Evolutionary conservation across 2,797 vertebrate genomes (phyloP), one percentile per base, ranked within the genome.

Genomic region (Antennarius maculatus): DNA sequence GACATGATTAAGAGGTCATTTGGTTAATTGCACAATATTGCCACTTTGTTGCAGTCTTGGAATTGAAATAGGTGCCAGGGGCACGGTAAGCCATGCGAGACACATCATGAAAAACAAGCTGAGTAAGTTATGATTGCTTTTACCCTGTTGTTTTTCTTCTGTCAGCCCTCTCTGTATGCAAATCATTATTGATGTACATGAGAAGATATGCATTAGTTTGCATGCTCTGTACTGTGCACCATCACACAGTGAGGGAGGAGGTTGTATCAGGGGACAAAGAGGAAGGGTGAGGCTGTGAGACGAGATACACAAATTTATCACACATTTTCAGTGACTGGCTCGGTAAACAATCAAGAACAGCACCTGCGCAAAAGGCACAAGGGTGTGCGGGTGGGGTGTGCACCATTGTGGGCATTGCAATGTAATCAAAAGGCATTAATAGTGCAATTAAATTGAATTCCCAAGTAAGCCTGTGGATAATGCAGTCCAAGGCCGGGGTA

Each of bases 1-100:
- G 86, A 88, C 87, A 84, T 88, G 88, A 89, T 91, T 87, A 90
- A 77, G 79, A 65, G 85, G 86, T 89, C 86, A 83, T 91, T 87
- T 85, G 88, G 89, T 91, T 91, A 90, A 92, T 91, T 91, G 86
- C 85, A 86, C 74, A 77, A 82, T 62, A 60, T 68, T 74, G 84
- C 69, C 66, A 77, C 73, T 69, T 58, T 83, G 84, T 79, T 10
- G 75, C 69, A 70, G 85, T 80, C 77, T 71, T 78, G 80, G 62
- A 83, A 79, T 83, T 69, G 79, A 74, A 81, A 90, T 74, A 70
- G 70, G 77, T 79, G 87, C 88, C 81, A 64, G 76, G 75, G 81
- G 86, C 76, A 61, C 55, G 52, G 66, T 82, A 84, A 88, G 80
- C 76, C 74, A 88, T 81, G 81, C 65, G 46, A 79, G 68, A 56